Evolutionary conservation across 2,888 invertebrate species (phyloP).

Genomic region (Peribatodes rhomboidaria): DNA sequence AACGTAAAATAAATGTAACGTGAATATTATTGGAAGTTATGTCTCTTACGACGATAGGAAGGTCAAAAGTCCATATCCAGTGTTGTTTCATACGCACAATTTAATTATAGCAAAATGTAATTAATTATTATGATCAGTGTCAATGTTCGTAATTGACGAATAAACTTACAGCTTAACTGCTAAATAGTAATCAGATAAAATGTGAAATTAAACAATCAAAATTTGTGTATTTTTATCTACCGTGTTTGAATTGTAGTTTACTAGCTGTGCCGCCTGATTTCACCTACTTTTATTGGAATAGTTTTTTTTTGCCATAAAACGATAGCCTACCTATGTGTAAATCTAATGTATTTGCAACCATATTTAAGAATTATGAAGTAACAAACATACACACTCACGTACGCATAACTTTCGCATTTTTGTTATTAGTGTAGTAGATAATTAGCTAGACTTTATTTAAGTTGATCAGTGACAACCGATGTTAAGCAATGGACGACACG

Average conservation of each 20-base stretch:
- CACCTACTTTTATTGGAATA: too few relatives aligned
- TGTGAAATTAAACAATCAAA: background rate
- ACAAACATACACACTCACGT: too few relatives aligned
- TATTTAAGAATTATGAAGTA: too few relatives aligned
- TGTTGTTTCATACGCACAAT: conserved; percentile 10
- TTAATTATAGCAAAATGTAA: conserved; percentile 1
- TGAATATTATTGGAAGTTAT: conserved; percentile 12
- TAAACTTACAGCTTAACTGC: background rate
- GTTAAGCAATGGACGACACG: too few relatives aligned
- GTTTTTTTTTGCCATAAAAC: too few relatives aligned
- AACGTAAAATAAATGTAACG: conserved; percentile 50
- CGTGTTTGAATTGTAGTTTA: background rate
- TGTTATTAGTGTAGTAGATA: too few relatives aligned
- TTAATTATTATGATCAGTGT: background rate
- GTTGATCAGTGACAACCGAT: too few relatives aligned
- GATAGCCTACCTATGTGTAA: too few relatives aligned
- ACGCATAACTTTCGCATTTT: too few relatives aligned
- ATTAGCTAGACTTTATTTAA: too few relatives aligned
- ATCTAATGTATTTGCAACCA: too few relatives aligned
- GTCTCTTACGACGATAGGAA: conserved; percentile 12
- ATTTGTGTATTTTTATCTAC: background rate
- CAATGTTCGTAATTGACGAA: background rate
- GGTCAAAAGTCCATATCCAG: conserved; percentile 4
- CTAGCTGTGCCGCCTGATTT: background rate
- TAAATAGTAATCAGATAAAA: background rate